Percentiles rank a stretch among this genome's conserved stretches.
Evolutionary conservation across 1,140 invertebrate species (phyloP).

Genomic region (Drosophila funebris): DNA sequence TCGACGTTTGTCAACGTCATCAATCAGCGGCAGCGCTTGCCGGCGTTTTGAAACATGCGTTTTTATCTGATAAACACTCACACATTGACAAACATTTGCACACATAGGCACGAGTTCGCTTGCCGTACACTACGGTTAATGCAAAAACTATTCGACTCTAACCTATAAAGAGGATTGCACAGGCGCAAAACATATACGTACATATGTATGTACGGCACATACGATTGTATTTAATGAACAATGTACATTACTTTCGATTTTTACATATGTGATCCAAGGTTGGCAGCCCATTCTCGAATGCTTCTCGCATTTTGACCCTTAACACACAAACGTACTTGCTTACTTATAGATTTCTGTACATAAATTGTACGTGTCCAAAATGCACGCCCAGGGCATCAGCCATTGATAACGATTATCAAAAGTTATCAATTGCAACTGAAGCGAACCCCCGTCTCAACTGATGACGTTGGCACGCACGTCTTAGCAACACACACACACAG

Average conservation of each 20-base stretch:
- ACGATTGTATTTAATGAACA: background rate
- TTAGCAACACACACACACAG: slow-evolving; percentile 3
- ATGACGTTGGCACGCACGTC: slow-evolving; percentile 60
- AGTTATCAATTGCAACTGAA: slow-evolving; percentile 6
- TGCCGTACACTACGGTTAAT: slow-evolving; percentile 25
- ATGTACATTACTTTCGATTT: slow-evolving; percentile 16
- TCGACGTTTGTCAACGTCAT: slow-evolving; percentile 46
- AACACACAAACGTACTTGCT: background rate
- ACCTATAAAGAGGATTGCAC: slow-evolving; percentile 47
- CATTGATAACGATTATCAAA: slow-evolving; percentile 43
- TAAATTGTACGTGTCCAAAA: background rate
- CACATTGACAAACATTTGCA: slow-evolving; percentile 1
- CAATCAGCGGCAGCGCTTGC: slow-evolving; percentile 24
- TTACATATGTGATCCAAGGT: background rate
- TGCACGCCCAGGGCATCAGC: background rate
- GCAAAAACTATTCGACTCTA: slow-evolving; percentile 63
- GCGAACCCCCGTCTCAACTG: slow-evolving; percentile 13
- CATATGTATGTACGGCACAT: slow-evolving; percentile 6
- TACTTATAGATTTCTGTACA: background rate
- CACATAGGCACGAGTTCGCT: slow-evolving; percentile 28
- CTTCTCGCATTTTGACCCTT: slow-evolving; percentile 2
- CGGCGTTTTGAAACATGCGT: slow-evolving; percentile 34
- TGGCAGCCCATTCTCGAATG: background rate
- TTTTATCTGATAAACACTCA: slow-evolving; percentile 31
- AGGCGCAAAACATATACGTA: slow-evolving; percentile 27